Evolutionary conservation across 2,888 invertebrate genomes (phyloP), one percentile per base, ranked within the genome.

Genomic region (Eupeodes luniger): DNA sequence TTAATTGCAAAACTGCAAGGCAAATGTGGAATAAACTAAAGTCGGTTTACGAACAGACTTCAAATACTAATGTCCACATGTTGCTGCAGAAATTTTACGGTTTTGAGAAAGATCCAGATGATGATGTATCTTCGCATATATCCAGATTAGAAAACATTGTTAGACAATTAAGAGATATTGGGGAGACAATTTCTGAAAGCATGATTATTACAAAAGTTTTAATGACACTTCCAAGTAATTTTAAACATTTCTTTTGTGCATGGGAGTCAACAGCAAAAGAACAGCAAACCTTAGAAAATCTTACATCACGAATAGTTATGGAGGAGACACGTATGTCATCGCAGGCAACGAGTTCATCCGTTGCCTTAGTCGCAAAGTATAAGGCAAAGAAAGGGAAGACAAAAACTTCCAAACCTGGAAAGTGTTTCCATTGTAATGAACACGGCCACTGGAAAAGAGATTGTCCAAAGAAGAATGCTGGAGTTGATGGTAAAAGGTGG

Each of bases 81-180:
- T 40, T 92, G 2, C 92, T 91, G 44, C 91, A 92, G 57, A 64
- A 90, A 9, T 90, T 89, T 76, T 90, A 89, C 36, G 57, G 66
- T 2, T 85, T 81, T 59, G 77, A 85, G 40, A 85, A 81, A 55
- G 80, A 85, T 55, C 57, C 81, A 4, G 61, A 77, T 61, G 88
- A 86, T 14, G 70, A 85, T 62, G 89, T 90, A n/a, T 78, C 88
- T 27, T 79, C 74, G 5, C 80, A 84, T 61, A 78, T 90, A 27
- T 83, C 89, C 4, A 66, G 72, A 47, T 66, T 67, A 62, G 70
- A 85, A 16, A 75, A 75, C 16, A 62, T 85, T 27, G 80, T 72
- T 6, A 72, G 81, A 53, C 79, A 85, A 53, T 40, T 90, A n/a
- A 74, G 75, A 49, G 85, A 90, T 72, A 66, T 89, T 10, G 79